Percentiles rank a stretch among this genome's conserved stretches.
phyloP scores from a whole-genome alignment of 2,113 vertebrate genomes.

The Anolis sagrei region DNA sequence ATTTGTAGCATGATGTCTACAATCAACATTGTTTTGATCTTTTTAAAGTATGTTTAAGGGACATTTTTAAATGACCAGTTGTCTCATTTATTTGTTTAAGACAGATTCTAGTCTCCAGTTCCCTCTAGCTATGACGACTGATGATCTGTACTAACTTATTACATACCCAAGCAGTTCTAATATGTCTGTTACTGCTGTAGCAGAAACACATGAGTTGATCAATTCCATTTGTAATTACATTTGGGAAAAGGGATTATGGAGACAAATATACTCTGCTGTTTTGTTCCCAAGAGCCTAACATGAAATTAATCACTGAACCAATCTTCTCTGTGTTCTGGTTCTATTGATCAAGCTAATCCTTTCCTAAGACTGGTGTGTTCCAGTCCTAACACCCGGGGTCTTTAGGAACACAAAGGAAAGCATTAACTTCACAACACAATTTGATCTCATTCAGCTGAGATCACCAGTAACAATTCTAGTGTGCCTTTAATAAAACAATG shows the following conservation, averaged over 20 bases:
- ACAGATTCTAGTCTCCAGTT: constrained; percentile 50
- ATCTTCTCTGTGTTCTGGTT: constrained; percentile 53
- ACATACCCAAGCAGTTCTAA: constrained; percentile 65
- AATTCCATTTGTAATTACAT: constrained; percentile 78
- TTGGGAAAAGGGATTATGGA: constrained; percentile 79
- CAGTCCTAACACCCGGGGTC: constrained; percentile 22
- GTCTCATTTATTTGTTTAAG: constrained; percentile 42
- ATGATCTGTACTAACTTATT: constrained; percentile 62
- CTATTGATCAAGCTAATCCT: constrained; percentile 70
- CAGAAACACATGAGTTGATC: constrained; percentile 73
- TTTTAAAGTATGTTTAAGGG: constrained; percentile 53
- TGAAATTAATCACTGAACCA: constrained; percentile 75
- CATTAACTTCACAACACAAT: constrained; percentile 54
- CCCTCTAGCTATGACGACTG: constrained; percentile 36
- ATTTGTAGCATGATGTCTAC: constrained; percentile 15
- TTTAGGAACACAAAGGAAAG: constrained; percentile 64
- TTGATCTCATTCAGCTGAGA: constrained; percentile 51
- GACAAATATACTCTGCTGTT: constrained; percentile 74
- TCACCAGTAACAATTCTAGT: constrained; percentile 17
- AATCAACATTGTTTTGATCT: constrained; percentile 52
- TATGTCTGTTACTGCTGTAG: constrained; percentile 52
- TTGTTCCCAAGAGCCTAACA: constrained; percentile 66
- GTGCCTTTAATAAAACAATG: not conserved
- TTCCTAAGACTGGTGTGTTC: constrained; percentile 58
- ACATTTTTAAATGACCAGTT: constrained; percentile 30